Evolutionary conservation across 2,113 vertebrate genomes (phyloP).

Genomic region (Syngnathus scovelli): DNA sequence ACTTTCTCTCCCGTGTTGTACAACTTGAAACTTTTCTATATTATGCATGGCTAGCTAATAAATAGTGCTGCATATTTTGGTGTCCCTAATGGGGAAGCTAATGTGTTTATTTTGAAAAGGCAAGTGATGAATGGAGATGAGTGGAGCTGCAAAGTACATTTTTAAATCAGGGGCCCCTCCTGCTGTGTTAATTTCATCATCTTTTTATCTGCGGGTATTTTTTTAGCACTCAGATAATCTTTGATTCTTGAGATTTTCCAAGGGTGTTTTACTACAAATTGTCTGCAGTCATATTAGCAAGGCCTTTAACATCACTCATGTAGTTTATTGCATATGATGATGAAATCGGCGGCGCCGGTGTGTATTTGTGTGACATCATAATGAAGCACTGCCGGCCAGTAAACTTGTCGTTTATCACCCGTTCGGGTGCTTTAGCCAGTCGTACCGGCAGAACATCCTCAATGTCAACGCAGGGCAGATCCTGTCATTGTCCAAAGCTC

Average conservation of each 20-base stretch:
- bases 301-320: background rate
- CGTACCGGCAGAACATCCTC: background rate
- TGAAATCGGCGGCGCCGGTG: background rate
- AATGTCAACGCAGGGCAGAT: background rate
- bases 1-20: conserved; percentile 7
- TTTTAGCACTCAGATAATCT: background rate
- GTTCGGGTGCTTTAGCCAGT: background rate
- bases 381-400: background rate
- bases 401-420: background rate
- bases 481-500: background rate
- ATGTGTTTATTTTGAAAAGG: conserved; percentile 19
- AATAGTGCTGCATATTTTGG: conserved; percentile 5
- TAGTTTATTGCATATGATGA: background rate
- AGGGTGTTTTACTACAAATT: background rate
- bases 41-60: conserved; percentile 14
- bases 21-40: conserved; percentile 2
- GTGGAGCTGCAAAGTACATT: background rate
- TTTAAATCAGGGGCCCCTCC: background rate
- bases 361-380: conserved; percentile 1
- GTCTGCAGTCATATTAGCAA: conserved; percentile 5
- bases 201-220: background rate
- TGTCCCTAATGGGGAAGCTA: background rate
- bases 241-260: background rate
- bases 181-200: background rate
- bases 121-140: conserved; percentile 15